Conservation (phyloP, 2,888 invertebrate species). For the Caenorhabditis afra region DNA sequence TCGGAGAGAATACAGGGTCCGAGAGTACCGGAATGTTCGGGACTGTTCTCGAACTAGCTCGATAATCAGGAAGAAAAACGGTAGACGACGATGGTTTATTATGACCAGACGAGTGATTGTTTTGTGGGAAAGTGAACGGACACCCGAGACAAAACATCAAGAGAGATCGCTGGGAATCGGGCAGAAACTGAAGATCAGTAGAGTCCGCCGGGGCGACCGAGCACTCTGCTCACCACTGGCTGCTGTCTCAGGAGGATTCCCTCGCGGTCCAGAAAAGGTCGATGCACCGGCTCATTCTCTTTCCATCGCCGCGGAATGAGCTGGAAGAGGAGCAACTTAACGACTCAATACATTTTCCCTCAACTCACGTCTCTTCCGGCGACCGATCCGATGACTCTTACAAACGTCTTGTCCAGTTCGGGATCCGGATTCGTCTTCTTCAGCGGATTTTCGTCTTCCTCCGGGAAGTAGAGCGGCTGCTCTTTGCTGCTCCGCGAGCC, state of each 20-base stretch:
- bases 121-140: too few species aligned
- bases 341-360: background rate
- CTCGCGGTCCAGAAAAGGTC: constrained; percentile 19
- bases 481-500: constrained; percentile 9
- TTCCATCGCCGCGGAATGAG: constrained; percentile 28
- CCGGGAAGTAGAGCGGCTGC: constrained; percentile 36
- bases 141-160: too few species aligned
- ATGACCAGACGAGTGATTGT: too few species aligned
- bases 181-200: constrained; percentile 13
- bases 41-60: too few species aligned
- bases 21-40: too few species aligned
- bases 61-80: too few species aligned
- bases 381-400: constrained; percentile 30
- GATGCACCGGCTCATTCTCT: constrained; percentile 17
- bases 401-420: constrained; percentile 22
- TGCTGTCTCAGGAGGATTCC: constrained; percentile 20
- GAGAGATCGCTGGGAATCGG: too few species aligned
- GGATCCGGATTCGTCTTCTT: background rate
- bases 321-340: constrained; percentile 12
- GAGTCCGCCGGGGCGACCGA: constrained; percentile 29
- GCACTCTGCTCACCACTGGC: constrained; percentile 34
- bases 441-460: constrained; percentile 31
- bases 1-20: too few species aligned
- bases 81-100: too few species aligned
- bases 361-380: constrained; percentile 40